Conservation (phyloP, 2,888 invertebrate species). For the Coelinius sp. region DNA sequence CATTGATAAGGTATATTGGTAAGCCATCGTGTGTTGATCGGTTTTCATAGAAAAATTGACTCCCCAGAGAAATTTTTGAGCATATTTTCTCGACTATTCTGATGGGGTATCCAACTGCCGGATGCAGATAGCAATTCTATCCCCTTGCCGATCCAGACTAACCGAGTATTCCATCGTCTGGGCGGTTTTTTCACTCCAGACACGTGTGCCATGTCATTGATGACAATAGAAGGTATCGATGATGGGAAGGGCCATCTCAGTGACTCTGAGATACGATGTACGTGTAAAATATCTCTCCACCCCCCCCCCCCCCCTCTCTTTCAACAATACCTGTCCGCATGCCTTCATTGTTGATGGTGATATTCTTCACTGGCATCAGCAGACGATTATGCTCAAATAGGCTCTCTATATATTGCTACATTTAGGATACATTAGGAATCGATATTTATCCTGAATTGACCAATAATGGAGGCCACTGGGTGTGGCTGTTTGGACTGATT, state of each 20-base stretch:
- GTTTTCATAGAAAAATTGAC: slow-evolving; percentile 5
- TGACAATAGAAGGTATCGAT: slow-evolving; percentile 57
- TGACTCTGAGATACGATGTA: slow-evolving; percentile 42
- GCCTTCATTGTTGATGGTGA: background rate
- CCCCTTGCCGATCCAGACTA: slow-evolving; percentile 30
- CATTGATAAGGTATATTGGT: background rate
- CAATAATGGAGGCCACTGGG: slow-evolving; percentile 12
- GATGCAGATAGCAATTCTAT: slow-evolving; percentile 67
- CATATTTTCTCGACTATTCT: slow-evolving; percentile 68
- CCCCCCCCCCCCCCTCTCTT: background rate
- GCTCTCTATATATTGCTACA: background rate
- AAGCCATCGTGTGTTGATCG: background rate
- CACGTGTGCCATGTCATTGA: slow-evolving; percentile 54
- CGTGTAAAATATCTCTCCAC: background rate
- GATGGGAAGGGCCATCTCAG: slow-evolving; percentile 68
- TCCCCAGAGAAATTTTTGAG: slow-evolving; percentile 68
- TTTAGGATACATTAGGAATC: slow-evolving; percentile 16
- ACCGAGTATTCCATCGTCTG: slow-evolving; percentile 28
- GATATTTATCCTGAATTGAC: slow-evolving; percentile 17
- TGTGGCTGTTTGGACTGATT: slow-evolving; percentile 25
- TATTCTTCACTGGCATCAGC: background rate
- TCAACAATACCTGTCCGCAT: slow-evolving; percentile 22
- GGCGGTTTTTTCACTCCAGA: slow-evolving; percentile 28
- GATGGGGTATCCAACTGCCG: slow-evolving; percentile 66
- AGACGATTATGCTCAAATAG: background rate